phyloP scores from a whole-genome alignment of 35 echinoderm and acorn worm genomes.

The Apostichopus parvimensis region DNA sequence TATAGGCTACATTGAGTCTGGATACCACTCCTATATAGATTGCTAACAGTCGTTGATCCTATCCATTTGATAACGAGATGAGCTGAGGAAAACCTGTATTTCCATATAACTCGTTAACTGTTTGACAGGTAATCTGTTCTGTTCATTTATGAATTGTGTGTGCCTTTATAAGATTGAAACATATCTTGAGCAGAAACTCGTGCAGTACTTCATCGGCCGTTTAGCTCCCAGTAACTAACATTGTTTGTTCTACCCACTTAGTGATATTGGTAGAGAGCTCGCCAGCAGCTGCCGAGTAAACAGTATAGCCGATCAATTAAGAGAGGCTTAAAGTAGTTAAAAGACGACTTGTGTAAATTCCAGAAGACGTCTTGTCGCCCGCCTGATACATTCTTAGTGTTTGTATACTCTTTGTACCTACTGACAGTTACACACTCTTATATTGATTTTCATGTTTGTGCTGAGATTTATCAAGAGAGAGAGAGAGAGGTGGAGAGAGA shows the following conservation, averaged over 20 bases:
- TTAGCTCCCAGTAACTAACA: not conserved
- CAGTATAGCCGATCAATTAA: slow-evolving; percentile 3
- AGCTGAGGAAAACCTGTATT: too few species aligned
- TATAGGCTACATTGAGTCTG: too few species aligned
- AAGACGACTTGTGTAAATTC: slow-evolving; percentile 16
- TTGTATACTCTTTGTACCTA: not conserved
- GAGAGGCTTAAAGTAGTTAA: not conserved
- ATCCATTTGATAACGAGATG: too few species aligned
- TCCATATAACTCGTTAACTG: too few species aligned
- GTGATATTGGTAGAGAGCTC: not conserved
- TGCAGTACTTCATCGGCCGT: not conserved
- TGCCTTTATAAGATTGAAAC: too few species aligned
- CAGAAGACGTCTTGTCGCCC: not conserved
- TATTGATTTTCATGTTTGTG: slow-evolving; percentile 44
- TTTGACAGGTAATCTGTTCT: too few species aligned
- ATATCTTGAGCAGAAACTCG: too few species aligned
- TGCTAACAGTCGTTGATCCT: too few species aligned
- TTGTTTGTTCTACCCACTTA: slow-evolving; percentile 6
- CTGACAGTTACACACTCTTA: not conserved
- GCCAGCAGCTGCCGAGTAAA: slow-evolving; percentile 12
- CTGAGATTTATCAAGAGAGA: not conserved
- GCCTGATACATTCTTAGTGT: not conserved
- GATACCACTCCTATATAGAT: too few species aligned
- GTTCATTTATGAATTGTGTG: too few species aligned
- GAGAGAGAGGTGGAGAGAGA: too few species aligned